Base-by-base conservation (phyloP, 2,888 invertebrate genomes). In the Linnaemya tessellans region DNA sequence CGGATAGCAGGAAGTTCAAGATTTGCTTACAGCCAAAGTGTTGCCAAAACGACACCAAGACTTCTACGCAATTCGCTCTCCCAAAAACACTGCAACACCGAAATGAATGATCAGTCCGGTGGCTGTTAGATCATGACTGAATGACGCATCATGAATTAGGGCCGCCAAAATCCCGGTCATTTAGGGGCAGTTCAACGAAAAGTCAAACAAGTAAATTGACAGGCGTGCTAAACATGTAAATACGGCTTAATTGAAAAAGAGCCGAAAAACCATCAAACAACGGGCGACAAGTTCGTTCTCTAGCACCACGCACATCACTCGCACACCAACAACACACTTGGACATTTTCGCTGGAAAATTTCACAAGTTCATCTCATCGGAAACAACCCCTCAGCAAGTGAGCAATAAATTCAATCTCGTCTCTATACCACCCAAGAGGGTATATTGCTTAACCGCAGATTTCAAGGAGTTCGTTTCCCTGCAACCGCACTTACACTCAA, bases 381-480 rank as follows among this genome's bases (percentile, higher is more conserved):
- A 58, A 43, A 49, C 25, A 30, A 46, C 51, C 46, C 70, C 8
- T 51, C 8, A 67, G 43, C 49, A 60, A 60, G 35, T 41, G 74
- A 64, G 43, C 43, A 35, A 20, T 7, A 51, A 35, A 58, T 8
- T 25, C n/a, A 46, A 35, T 67, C 85, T 85, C 85, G 78, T 74
- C 74, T 74, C 81, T 81, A 78, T 84, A 84, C 78, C 68, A 67
- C 35, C 18, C 41, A 18, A 13, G 58, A 75, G 65, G 22, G 79
- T 82, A 85, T 85, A 85, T 85, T 68, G 81, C 68, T 78, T 81
- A 84, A 74, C 35, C 15, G 74, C 71, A 84, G 75, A 60, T 35
- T 54, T 70, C 9, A 25, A 41, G 41, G 13, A 25, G 25, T 30
- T 25, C 30, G 18, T 20, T 41, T 22, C 18, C n/a, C 3, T 1